Base-by-base conservation (phyloP, 2,888 invertebrate genomes). In the Ophion ellenae region DNA sequence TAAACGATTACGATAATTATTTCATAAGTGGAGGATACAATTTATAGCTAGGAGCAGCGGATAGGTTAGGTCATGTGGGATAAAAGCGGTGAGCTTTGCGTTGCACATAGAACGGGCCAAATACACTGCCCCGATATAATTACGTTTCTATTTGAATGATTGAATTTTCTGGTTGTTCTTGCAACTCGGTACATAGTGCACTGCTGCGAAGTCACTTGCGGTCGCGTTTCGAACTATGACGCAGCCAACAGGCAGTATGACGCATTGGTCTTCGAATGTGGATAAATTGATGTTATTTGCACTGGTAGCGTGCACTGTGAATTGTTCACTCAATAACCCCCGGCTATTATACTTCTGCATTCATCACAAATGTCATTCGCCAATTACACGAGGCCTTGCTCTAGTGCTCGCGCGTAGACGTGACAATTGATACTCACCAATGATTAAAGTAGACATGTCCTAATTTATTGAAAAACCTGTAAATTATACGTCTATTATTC, bases 131-230 rank as follows among this genome's bases (percentile, higher is more conserved):
- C 63, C 32, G 28, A 64, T 45, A 64, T 82, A 84, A 84, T 84
- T 76, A 59, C 67, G 45, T 81, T 84, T 75, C 45, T 81, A 80
- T 85, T 84, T 71, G 76, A 87, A 85, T 85, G 84, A 85, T 84
- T 71, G 82, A 82, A 87, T 81, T 85, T 59, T 17, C 45, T 59
- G 24, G 47, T 78, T 81, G 64, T 81, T 85, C 45, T 85, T 66
- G 67, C 61, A 45, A n/a, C 36, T 67, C 67, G 73, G 4, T 73
- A 4, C 32, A 63, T 67, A 84, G 57, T 66, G 53, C 69, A 45
- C 63, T 28, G 17, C 40, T 40, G 32, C 11, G 28, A 57, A 64
- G 28, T 36, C 14, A 40, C 64, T 75, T 45, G 28, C 61, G 59
- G 36, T 74, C 47, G 53, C 70, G 78, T 57, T 78, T 7, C 57